Conservation (phyloP, 2,797 vertebrate genomes). For the Chelonia mydas region DNA sequence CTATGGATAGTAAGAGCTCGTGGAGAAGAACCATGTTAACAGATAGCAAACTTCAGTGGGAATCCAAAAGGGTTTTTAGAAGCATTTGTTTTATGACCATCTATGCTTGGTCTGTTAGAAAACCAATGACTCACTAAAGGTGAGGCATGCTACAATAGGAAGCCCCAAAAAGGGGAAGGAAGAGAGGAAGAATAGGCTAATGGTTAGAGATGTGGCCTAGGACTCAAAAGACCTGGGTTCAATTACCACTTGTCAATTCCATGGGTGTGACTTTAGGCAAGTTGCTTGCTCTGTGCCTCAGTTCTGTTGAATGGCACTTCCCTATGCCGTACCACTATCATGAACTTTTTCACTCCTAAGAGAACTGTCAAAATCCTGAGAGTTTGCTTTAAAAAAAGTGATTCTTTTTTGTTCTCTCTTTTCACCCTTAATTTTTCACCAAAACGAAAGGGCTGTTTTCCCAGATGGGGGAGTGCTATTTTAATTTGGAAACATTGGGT, state of each 20-base stretch:
- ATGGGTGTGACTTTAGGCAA: neutral
- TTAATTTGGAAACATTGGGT: neutral
- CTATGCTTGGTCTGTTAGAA: neutral
- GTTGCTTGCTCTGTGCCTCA: neutral
- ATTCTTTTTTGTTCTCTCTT: neutral
- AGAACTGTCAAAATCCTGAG: neutral
- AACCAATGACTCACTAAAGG: neutral
- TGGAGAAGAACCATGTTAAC: slow-evolving; percentile 24
- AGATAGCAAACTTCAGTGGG: neutral
- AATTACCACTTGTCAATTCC: neutral
- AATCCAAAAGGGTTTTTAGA: neutral
- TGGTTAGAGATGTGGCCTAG: neutral
- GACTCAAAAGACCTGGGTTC: neutral
- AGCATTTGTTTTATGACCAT: neutral
- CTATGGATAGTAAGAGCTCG: slow-evolving; percentile 37
- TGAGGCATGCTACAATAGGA: neutral
- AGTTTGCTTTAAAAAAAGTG: neutral
- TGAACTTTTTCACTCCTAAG: neutral
- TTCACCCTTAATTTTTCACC: neutral
- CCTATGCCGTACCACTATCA: neutral
- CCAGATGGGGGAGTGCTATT: neutral
- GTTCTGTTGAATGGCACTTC: neutral
- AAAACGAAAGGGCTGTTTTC: neutral
- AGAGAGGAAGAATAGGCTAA: neutral
- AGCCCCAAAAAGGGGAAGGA: accelerated